Evolutionary conservation across 2,888 invertebrate species (phyloP), one percentile per base, ranked within the genome.

Genomic region (Epinotia nisella): DNA sequence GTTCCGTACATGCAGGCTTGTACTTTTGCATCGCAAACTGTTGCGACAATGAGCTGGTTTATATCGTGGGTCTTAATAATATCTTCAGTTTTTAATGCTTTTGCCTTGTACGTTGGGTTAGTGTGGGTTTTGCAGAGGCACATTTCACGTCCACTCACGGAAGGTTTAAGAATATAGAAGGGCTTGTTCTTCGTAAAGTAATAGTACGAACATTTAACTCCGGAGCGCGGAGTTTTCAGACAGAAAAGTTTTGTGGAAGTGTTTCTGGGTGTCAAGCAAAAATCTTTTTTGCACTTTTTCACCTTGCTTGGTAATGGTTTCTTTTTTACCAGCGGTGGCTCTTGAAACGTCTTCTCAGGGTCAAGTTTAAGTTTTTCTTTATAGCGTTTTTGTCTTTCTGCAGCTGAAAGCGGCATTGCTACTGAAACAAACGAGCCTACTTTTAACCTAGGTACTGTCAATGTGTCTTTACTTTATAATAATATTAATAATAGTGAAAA

Each of bases 311-410:
- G 78, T 79, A 11, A 66, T 13, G 4, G 76, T 76, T 65, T 80
- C 78, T 71, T 77, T 78, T 53, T 76, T 80, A 9, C 78, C 78
- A 10, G 78, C 78, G 1, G 78, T 79, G 0, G 77, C 69, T 70
- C 78, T 74, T 3, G 76, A 76, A n/a, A 64, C 17, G 56, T 80
- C 78, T 13, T 78, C 78, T 70, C 71, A 17, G 62, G 66, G 39
- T 74, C 53, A 39, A 59, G 62, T 75, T 75, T 76, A 35, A 74
- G 35, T 59, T 68, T 76, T 71, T 64, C 71, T 71, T 58, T 73
- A 60, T 71, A 76, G 5, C 76, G 69, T 41, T 49, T 73, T 39
- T 76, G 76, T 49, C 21, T 60, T 70, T 76, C 74, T 59, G 71
- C 70, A 2, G 58, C 17, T 24, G 58, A 39, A n/a, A 76, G 58